Evolutionary conservation across 2,888 invertebrate species (phyloP).

Genomic region (Harpalus rubripes): DNA sequence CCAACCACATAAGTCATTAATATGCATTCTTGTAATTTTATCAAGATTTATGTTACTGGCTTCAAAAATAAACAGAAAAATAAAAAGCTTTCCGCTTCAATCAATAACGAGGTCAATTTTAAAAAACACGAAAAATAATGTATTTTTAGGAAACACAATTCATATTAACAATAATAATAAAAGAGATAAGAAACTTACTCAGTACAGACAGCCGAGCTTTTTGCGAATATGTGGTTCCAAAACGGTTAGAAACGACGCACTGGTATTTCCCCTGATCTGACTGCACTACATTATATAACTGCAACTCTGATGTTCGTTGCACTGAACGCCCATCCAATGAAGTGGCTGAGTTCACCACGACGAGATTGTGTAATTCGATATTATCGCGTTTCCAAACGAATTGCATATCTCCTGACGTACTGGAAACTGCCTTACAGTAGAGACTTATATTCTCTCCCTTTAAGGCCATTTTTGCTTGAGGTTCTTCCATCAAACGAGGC

Average conservation of each 20-base stretch:
- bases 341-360: conserved; percentile 78
- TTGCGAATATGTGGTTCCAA: conserved; percentile 93
- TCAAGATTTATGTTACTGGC: too few relatives aligned
- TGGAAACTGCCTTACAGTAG: conserved; percentile 90
- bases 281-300: conserved; percentile 87
- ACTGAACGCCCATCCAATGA: conserved; percentile 81
- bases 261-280: conserved; percentile 94
- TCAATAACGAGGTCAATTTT: too few relatives aligned
- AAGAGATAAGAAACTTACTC: conserved; percentile 72
- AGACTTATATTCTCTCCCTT: conserved; percentile 92
- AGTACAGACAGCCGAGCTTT: conserved; percentile 93
- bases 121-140: too few relatives aligned
- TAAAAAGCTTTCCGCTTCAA: too few relatives aligned
- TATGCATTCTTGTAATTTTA: too few relatives aligned
- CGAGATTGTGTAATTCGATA: conserved; percentile 79
- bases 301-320: conserved; percentile 85
- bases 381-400: conserved; percentile 95
- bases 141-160: too few relatives aligned
- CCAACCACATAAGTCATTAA: too few relatives aligned
- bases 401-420: conserved; percentile 85
- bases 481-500: conserved; percentile 90
- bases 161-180: too few relatives aligned
- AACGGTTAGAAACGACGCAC: conserved; percentile 93
- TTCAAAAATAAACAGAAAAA: too few relatives aligned
- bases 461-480: conserved; percentile 89